Conservation (phyloP, 2,888 invertebrate genomes). For the Nudaria mundana region DNA sequence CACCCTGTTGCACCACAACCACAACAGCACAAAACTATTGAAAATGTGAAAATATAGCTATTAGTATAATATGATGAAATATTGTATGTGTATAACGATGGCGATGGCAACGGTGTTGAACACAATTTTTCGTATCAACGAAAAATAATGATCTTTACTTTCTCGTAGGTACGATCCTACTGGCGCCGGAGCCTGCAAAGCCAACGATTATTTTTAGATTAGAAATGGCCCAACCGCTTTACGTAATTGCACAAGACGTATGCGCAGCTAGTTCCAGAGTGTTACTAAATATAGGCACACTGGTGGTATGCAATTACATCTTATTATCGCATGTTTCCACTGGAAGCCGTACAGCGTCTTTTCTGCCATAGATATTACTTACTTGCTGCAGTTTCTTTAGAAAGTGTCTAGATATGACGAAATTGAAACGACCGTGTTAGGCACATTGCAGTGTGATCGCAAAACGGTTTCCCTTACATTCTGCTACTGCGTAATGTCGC, state of each 20-base stretch:
- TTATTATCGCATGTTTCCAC: constrained; percentile 79
- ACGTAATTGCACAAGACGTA: constrained; percentile 79
- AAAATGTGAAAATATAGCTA: too few relatives aligned
- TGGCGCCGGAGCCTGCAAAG: constrained; percentile 75
- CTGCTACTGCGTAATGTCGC: constrained; percentile 61
- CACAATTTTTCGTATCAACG: too few relatives aligned
- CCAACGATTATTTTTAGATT: constrained; percentile 82
- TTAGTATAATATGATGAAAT: too few relatives aligned
- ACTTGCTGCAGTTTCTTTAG: constrained; percentile 71
- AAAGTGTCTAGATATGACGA: constrained; percentile 76
- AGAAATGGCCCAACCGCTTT: constrained; percentile 81
- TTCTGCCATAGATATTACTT: constrained; percentile 57
- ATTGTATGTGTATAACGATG: too few relatives aligned
- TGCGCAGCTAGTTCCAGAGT: constrained; percentile 75
- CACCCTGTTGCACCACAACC: too few relatives aligned
- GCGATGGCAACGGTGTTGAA: too few relatives aligned
- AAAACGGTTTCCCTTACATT: constrained; percentile 58
- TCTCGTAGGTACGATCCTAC: constrained; percentile 73
- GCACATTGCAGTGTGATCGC: constrained; percentile 61
- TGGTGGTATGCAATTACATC: constrained; percentile 75
- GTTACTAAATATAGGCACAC: constrained; percentile 78
- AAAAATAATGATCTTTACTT: constrained; percentile 74
- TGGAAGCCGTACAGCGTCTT: constrained; percentile 66
- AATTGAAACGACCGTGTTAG: constrained; percentile 64
- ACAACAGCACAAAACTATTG: too few relatives aligned